These are phyloP conservation scores for Pogonocherus hispidulus DNA, from an alignment of 2,888 invertebrate genomes.

Conservation along the genomic window DNA sequence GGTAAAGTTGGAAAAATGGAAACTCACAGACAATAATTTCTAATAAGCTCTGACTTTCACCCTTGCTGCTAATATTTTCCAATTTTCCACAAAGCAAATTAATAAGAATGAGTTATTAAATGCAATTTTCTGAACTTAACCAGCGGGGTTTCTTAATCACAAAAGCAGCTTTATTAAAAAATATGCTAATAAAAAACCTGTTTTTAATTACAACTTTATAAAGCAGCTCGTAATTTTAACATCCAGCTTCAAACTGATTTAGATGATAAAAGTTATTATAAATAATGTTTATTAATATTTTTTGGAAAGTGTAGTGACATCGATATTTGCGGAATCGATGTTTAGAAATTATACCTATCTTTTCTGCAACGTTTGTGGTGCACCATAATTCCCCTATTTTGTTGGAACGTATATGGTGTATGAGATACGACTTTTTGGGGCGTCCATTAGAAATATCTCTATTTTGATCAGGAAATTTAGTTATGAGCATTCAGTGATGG, in stretches of 20 bases:
- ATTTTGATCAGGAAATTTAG: too few species aligned
- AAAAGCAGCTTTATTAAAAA: constrained; percentile 49
- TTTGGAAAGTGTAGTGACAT: not conserved
- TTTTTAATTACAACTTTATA: constrained; percentile 36
- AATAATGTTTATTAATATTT: constrained; percentile 14
- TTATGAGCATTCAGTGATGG: too few species aligned
- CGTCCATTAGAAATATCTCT: too few species aligned
- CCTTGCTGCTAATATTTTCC: constrained; percentile 48
- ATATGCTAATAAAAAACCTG: constrained; percentile 50
- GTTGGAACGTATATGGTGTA: too few species aligned
- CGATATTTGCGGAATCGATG: too few species aligned
- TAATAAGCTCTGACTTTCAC: constrained; percentile 44
- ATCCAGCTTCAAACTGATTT: constrained; percentile 10
- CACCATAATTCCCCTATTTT: too few species aligned
- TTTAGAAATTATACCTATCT: too few species aligned
- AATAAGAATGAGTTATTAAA: constrained; percentile 47
- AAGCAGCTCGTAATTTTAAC: constrained; percentile 19
- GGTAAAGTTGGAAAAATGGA: constrained; percentile 15
- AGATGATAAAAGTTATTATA: constrained; percentile 21
- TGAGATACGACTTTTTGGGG: too few species aligned
- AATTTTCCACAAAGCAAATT: constrained; percentile 50
- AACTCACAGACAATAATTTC: constrained; percentile 44
- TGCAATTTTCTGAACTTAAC: constrained; percentile 45
- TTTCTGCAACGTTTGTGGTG: too few species aligned
- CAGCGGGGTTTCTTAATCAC: constrained; percentile 43